Evolutionary conservation across 2,888 invertebrate species (phyloP), one percentile per base, ranked within the genome.

Genomic region (Polydrusus tereticollis): DNA sequence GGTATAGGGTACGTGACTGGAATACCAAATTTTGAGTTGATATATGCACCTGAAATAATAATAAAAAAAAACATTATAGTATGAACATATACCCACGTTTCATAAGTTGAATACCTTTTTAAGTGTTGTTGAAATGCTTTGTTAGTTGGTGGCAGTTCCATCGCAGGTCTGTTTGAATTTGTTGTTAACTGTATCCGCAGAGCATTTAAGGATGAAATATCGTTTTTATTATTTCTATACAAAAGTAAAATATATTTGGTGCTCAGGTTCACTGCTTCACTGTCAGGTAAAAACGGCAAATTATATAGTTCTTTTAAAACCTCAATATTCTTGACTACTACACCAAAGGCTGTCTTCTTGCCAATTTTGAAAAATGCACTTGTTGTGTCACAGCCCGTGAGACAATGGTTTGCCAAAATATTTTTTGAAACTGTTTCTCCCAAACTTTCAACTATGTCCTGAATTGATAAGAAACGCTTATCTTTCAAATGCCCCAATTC

Each of bases 241-340:
- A 69, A 38, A 36, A 69, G 60, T 12, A 69, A 60, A 62, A 62
- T 50, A 10, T 47, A 58, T 69, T 69, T 69, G 60, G 41, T 69
- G 21, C 36, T 50, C 16, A 64, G 3, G 23, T 64, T 14, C 50
- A 69, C 47, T 36, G 47, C 59, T 8, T 67, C 21, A 12, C 43
- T 50, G 23, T 64, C 33, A 47, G 50, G 50, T 33, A 64, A 8
- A 20, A 63, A 26, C 45, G 47, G 47, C n/a, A 63, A 18, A 7
- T 52, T 10, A 0, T 20, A 43, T 14, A 63, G 26, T 45, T 63
- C 10, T 45, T 63, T 20, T n/a, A 64, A 33, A 33, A 33, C 55
- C 21, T n/a, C 50, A 64, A 65, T 36, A 67, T 55, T 65, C 23
- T 52, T 55, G 23, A 55, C 33, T 23, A 38, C 12, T 38, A 58